phyloP scores from a whole-genome alignment of 2,888 invertebrate genomes.

The Oegoconia quadripuncta region DNA sequence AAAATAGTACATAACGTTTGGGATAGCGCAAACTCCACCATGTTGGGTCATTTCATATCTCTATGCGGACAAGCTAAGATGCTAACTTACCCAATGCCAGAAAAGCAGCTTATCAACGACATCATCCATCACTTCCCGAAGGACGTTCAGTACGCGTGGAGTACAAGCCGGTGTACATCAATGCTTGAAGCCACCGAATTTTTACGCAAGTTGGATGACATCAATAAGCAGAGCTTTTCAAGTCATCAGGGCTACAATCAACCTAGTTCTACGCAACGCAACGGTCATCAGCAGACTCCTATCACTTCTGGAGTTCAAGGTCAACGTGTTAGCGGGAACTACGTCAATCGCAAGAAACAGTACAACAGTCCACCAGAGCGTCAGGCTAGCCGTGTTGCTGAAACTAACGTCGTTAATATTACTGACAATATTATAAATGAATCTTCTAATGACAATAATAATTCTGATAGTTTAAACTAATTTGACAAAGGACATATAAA shows the following conservation, averaged over 20 bases:
- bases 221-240: not conserved
- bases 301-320: no score
- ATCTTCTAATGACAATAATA: no score
- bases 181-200: conserved; percentile 3
- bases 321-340: no score
- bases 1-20: not conserved
- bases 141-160: conserved; percentile 2
- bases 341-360: no score
- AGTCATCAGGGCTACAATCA: no score
- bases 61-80: not conserved
- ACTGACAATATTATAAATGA: no score
- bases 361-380: no score
- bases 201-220: not conserved
- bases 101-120: conserved; percentile 1
- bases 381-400: no score
- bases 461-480: no score
- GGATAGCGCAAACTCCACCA: not conserved
- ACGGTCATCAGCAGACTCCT: not conserved
- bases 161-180: not conserved
- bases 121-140: conserved; percentile 1
- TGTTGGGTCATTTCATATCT: not conserved
- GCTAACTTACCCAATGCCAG: not conserved
- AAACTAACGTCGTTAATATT: no score
- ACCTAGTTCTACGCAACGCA: not conserved
- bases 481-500: no score